Percentiles rank a stretch among this genome's conserved stretches.
Evolutionary conservation across 2,888 invertebrate species (phyloP).

Genomic region (Erebia palarica): DNA sequence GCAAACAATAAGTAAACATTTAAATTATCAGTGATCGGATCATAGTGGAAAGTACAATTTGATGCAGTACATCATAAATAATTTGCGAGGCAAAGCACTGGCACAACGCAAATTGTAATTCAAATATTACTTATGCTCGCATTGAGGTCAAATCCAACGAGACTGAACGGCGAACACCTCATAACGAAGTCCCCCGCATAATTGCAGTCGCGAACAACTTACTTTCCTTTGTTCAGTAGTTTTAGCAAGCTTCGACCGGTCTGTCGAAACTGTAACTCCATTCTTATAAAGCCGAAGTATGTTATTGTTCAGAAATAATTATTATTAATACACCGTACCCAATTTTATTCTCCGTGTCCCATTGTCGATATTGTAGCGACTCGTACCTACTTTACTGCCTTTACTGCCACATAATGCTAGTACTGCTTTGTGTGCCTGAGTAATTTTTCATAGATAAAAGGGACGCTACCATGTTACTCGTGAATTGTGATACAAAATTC

Average conservation of each 20-base stretch:
- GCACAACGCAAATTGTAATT: conserved; percentile 34
- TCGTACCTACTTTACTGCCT: neutral
- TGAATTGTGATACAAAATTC: no score
- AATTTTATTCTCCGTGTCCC: conserved; percentile 14
- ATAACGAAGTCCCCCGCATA: conserved; percentile 45
- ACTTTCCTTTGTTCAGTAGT: conserved; percentile 45
- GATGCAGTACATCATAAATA: conserved; percentile 5
- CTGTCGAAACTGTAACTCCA: conserved; percentile 32
- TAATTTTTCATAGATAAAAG: no score
- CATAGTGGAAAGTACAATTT: neutral
- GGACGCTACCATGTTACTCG: no score
- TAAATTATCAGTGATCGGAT: neutral
- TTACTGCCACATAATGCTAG: neutral
- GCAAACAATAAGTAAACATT: conserved; percentile 18
- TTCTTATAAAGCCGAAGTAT: conserved; percentile 33
- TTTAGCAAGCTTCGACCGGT: conserved; percentile 36
- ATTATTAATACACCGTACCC: conserved; percentile 21
- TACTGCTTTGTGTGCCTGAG: neutral
- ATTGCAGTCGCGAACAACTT: conserved; percentile 43
- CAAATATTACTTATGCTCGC: conserved; percentile 37
- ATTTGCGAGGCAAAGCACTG: conserved; percentile 34
- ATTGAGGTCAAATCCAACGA: conserved; percentile 39
- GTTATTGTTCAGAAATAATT: conserved; percentile 32
- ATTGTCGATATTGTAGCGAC: conserved; percentile 16
- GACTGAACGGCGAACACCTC: conserved; percentile 29